A percentile compares a stretch with the other conserved stretches of the same genome.
phyloP scores from a whole-genome alignment of 1,140 invertebrate species.

The Hyles vespertilio region DNA sequence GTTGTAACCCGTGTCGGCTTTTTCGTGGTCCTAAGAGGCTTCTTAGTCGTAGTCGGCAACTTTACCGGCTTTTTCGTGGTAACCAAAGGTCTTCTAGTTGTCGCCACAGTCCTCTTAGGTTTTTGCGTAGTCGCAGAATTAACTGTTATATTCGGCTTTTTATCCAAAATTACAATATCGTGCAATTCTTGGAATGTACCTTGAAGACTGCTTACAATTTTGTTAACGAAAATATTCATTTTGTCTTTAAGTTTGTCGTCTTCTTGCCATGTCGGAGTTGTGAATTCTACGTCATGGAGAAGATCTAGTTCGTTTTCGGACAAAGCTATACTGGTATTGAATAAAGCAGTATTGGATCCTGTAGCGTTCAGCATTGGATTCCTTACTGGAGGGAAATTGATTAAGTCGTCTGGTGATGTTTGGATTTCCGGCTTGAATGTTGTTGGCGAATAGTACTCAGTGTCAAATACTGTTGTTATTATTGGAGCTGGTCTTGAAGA shows the following conservation, averaged over 20 bases:
- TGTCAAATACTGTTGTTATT: slow-evolving; percentile 37
- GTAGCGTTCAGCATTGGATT: slow-evolving; percentile 87
- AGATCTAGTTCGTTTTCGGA: slow-evolving; percentile 60
- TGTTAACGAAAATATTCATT: slow-evolving; percentile 87
- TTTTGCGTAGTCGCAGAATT: slow-evolving; percentile 45
- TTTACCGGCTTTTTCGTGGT: slow-evolving; percentile 39
- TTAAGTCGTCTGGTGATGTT: slow-evolving; percentile 81
- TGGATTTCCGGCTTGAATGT: slow-evolving; percentile 73
- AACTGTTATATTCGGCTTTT: slow-evolving; percentile 70
- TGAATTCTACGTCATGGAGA: slow-evolving; percentile 78
- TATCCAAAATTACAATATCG: slow-evolving; percentile 81
- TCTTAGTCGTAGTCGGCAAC: slow-evolving; percentile 6
- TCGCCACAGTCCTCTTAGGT: slow-evolving; percentile 55
- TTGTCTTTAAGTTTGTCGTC: slow-evolving; percentile 86
- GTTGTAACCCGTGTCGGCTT: slow-evolving; percentile 39
- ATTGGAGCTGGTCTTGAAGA: slow-evolving; percentile 36
- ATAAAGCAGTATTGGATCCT: slow-evolving; percentile 71
- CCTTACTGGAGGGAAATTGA: slow-evolving; percentile 89
- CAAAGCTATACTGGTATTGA: slow-evolving; percentile 76
- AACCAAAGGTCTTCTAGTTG: slow-evolving; percentile 66
- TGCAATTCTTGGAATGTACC: slow-evolving; percentile 87
- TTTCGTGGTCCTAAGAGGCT: slow-evolving; percentile 27
- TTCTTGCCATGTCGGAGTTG: slow-evolving; percentile 82
- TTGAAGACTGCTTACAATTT: slow-evolving; percentile 87
- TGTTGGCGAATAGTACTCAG: slow-evolving; percentile 48